These are phyloP conservation scores for Hystrix brachyura DNA, from an alignment of 2,113 vertebrate genomes.

Conservation along the genomic window DNA sequence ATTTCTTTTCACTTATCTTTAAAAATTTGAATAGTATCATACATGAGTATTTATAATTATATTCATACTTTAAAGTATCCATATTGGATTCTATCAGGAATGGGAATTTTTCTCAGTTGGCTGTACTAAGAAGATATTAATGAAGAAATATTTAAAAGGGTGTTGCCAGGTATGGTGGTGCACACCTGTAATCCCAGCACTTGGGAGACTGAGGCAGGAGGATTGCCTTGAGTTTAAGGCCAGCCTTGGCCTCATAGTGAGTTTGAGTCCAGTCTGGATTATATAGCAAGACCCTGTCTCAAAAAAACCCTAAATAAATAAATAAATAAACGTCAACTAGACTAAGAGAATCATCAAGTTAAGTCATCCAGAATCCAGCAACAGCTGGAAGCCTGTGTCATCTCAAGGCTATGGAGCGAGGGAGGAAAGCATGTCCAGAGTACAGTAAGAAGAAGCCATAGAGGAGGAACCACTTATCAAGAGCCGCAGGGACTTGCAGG, in stretches of 20 bases:
- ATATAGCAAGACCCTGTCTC: too few relatives aligned
- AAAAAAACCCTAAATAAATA: too few relatives aligned
- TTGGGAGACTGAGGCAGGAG: too few relatives aligned
- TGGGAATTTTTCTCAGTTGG: conserved; percentile 1
- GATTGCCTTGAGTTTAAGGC: too few relatives aligned
- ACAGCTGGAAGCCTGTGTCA: not conserved
- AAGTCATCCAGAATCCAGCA: not conserved
- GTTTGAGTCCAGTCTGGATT: too few relatives aligned
- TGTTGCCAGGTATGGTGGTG: too few relatives aligned
- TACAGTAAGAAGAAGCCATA: not conserved
- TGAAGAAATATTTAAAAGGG: not conserved
- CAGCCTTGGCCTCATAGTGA: too few relatives aligned
- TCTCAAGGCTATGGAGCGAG: not conserved
- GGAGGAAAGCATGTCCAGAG: not conserved
- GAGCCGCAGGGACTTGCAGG: not conserved
- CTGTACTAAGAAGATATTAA: not conserved
- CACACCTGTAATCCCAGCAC: too few relatives aligned
- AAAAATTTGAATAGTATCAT: conserved; percentile 19
- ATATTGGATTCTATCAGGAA: not conserved
- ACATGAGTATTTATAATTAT: not conserved
- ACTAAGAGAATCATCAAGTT: not conserved
- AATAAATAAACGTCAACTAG: not conserved
- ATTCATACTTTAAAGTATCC: not conserved
- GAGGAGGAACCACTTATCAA: not conserved
- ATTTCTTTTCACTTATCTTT: conserved; percentile 49